phyloP scores from a whole-genome alignment of 1,140 invertebrate genomes.

The Penaeus vannamei region DNA sequence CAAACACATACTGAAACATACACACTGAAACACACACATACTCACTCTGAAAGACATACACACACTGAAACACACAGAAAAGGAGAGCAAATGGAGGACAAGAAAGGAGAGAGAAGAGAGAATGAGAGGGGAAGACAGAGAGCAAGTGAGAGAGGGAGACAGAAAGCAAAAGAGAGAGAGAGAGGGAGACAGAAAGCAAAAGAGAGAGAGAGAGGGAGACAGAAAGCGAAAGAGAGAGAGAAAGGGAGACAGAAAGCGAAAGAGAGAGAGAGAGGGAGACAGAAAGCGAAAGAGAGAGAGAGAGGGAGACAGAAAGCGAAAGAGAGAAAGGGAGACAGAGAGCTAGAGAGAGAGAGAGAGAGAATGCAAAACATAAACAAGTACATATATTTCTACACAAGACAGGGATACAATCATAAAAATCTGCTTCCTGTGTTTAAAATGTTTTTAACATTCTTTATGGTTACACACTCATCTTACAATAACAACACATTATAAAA shows the following conservation, averaged over 20 bases:
- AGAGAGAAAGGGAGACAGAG: constrained; percentile 27
- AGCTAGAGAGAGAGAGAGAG: constrained; percentile 45
- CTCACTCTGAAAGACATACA: neutral
- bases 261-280: no score
- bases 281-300: neutral
- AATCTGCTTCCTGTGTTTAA: no score
- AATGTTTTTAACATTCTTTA: no score
- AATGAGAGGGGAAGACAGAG: neutral
- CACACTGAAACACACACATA: neutral
- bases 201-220: no score
- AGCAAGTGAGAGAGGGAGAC: no score
- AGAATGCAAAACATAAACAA: neutral
- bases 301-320: constrained; percentile 17
- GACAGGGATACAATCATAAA: no score
- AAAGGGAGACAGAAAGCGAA: no score
- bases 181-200: no score
- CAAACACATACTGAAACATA: neutral
- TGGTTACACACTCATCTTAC: no score
- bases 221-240: no score
- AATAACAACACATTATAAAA: no score
- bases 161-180: no score
- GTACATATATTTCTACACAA: neutral
- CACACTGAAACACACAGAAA: neutral
- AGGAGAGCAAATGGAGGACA: neutral
- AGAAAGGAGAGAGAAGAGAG: neutral